phyloP scores from a whole-genome alignment of 2,888 invertebrate genomes.

The Euspilapteryx auroguttella region DNA sequence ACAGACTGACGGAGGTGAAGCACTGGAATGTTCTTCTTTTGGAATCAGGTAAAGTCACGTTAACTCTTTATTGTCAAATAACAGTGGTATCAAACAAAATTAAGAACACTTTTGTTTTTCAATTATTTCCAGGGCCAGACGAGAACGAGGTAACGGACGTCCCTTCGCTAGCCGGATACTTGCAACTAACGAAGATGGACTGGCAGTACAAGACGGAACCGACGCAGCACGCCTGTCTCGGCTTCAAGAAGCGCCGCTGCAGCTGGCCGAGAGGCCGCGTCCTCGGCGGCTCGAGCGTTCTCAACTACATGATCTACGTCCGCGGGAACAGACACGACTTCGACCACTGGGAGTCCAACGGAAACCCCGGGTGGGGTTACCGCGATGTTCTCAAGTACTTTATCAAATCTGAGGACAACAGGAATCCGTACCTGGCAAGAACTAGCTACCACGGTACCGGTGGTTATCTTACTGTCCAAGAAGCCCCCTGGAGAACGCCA shows the following conservation, averaged over 20 bases:
- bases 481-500: conserved; percentile 83
- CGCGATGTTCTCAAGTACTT: conserved; percentile 84
- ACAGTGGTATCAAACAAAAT: too few species aligned
- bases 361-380: conserved; percentile 90
- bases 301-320: conserved; percentile 91
- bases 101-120: conserved; percentile 1
- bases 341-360: conserved; percentile 83
- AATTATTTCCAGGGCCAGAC: conserved; percentile 67
- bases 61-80: too few species aligned
- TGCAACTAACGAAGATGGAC: conserved; percentile 83
- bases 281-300: conserved; percentile 82
- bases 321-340: conserved; percentile 84
- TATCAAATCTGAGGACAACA: conserved; percentile 86
- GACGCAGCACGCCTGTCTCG: conserved; percentile 77
- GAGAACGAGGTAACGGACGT: conserved; percentile 89
- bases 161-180: conserved; percentile 82
- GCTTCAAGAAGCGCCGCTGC: conserved; percentile 79
- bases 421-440: conserved; percentile 78
- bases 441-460: conserved; percentile 72
- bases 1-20: conserved; percentile 73
- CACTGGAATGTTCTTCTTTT: conserved; percentile 78
- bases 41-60: conserved; percentile 63
- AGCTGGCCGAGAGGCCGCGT: conserved; percentile 91
- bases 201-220: conserved; percentile 91
- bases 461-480: conserved; percentile 78